Evolutionary conservation across 2,113 vertebrate genomes (phyloP).

Genomic region (Oceanites oceanicus): DNA sequence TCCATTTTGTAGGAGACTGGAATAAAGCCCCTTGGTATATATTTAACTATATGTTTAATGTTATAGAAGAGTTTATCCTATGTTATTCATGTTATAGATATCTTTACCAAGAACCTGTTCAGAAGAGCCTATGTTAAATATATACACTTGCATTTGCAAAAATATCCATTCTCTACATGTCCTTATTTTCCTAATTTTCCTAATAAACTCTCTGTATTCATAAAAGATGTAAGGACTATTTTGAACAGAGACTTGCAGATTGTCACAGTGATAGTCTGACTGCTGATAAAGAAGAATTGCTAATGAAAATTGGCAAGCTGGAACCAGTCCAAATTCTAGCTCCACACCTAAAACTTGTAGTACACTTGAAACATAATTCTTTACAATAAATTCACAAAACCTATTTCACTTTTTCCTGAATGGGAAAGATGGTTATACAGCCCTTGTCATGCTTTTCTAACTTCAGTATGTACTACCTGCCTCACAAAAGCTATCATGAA

Average conservation of each 20-base stretch:
- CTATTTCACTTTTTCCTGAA: neutral
- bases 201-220: neutral
- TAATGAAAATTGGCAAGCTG: constrained; percentile 6
- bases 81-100: neutral
- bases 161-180: neutral
- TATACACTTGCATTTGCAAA: neutral
- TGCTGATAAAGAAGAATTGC: neutral
- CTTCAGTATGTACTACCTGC: neutral
- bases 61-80: neutral
- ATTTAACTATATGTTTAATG: neutral
- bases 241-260: neutral
- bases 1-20: neutral
- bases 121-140: neutral
- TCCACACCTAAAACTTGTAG: neutral
- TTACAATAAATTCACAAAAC: neutral
- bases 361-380: neutral
- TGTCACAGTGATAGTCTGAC: neutral
- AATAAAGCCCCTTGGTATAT: neutral
- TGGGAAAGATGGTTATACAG: neutral
- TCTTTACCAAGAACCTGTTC: neutral
- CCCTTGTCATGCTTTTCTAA: neutral
- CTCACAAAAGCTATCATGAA: neutral
- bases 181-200: neutral
- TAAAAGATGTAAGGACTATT: neutral
- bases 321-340: neutral